These are phyloP conservation scores for Eudyptes chrysolophus DNA, from an alignment of 2,113 vertebrate genomes.

Conservation along the genomic window DNA sequence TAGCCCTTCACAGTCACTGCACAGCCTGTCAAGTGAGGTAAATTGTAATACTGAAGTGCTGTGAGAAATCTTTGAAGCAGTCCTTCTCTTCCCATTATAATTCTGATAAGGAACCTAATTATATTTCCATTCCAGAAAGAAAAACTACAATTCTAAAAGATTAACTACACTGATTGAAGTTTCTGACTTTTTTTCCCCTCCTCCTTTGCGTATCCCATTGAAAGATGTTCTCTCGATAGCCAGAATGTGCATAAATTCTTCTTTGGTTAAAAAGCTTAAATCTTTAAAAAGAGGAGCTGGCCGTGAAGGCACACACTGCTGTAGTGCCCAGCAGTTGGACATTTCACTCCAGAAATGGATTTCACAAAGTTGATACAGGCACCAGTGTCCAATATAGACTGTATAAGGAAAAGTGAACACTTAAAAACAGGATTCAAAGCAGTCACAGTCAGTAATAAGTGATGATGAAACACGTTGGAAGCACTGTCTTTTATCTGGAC, in stretches of 20 bases:
- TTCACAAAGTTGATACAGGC: background rate
- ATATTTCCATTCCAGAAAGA: background rate
- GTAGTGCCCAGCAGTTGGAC: background rate
- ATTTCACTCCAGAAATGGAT: background rate
- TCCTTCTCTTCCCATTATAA: background rate
- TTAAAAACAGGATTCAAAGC: background rate
- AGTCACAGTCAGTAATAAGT: background rate
- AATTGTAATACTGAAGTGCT: background rate
- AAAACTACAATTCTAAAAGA: background rate
- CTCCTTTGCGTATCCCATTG: background rate
- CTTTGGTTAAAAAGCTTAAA: background rate
- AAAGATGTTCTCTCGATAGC: background rate
- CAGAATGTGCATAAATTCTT: background rate
- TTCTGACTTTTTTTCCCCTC: background rate
- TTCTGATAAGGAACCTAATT: background rate
- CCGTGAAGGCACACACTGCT: background rate
- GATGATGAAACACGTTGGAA: background rate
- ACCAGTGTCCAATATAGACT: background rate
- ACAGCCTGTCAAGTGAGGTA: background rate
- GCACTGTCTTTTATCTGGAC: background rate
- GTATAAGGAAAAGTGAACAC: background rate
- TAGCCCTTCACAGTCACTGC: background rate
- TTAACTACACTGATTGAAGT: background rate
- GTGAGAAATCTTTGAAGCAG: background rate
- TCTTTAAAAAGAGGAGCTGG: background rate